Conservation (phyloP, 2,113 vertebrate genomes). For the Centropus unirufus region DNA sequence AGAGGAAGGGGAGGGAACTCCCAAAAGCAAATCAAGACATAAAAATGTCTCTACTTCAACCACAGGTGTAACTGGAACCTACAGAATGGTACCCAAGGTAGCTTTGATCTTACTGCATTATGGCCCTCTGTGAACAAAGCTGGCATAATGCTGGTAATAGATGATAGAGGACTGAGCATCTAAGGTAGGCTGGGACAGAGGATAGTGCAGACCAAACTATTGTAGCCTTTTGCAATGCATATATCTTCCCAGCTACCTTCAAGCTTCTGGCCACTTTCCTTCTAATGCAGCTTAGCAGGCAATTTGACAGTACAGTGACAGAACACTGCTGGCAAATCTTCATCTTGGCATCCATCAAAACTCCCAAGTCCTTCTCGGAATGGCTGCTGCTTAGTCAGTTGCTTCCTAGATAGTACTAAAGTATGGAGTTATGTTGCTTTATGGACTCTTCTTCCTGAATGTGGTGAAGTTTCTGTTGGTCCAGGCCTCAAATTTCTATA, state of each 20-base stretch:
- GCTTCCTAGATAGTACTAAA: background rate
- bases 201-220: background rate
- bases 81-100: background rate
- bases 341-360: background rate
- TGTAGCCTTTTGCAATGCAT: background rate
- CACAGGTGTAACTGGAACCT: constrained; percentile 35
- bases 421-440: background rate
- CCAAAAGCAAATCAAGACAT: background rate
- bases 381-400: background rate
- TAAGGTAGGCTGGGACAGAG: background rate
- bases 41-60: constrained; percentile 4
- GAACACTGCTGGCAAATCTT: background rate
- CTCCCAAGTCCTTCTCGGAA: background rate
- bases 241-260: background rate
- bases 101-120: constrained; percentile 37
- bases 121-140: background rate
- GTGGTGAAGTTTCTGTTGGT: background rate
- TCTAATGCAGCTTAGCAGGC: background rate
- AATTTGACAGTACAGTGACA: background rate
- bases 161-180: background rate
- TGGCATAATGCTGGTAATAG: background rate
- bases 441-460: background rate
- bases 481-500: background rate
- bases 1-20: background rate
- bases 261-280: background rate